Conservation (phyloP, 1,140 invertebrate species). For the Hylyphantes graminicola region DNA sequence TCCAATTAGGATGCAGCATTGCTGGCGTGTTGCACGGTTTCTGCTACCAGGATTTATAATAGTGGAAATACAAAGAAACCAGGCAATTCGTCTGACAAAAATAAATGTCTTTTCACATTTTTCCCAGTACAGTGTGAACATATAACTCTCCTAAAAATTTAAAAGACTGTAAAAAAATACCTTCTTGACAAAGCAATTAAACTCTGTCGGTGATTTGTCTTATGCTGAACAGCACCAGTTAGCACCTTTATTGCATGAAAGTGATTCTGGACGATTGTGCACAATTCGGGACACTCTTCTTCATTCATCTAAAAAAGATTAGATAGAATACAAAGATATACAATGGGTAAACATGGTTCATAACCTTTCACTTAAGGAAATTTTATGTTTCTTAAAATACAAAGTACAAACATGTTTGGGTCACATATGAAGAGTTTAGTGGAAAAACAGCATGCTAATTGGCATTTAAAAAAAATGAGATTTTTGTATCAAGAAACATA, state of each 20-base stretch:
- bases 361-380: no score
- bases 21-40: no score
- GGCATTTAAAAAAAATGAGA: no score
- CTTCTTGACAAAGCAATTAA: slow-evolving; percentile 81
- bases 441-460: no score
- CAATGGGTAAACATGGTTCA: no score
- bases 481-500: no score
- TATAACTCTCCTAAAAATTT: background rate
- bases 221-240: slow-evolving; percentile 75
- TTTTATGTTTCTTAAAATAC: no score
- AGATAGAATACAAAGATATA: background rate
- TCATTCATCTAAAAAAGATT: slow-evolving; percentile 70
- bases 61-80: background rate
- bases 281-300: slow-evolving; percentile 84
- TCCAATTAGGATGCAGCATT: no score
- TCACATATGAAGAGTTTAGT: no score
- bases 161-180: slow-evolving; percentile 22
- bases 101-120: background rate
- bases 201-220: slow-evolving; percentile 84
- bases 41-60: no score
- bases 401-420: no score
- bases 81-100: background rate
- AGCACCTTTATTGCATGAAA: slow-evolving; percentile 86
- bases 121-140: background rate
- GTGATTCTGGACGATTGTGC: slow-evolving; percentile 87